Percentiles rank a stretch among this genome's conserved stretches.
phyloP scores from a whole-genome alignment of 1,140 invertebrate genomes.

The Drosophila kurseongensis region DNA sequence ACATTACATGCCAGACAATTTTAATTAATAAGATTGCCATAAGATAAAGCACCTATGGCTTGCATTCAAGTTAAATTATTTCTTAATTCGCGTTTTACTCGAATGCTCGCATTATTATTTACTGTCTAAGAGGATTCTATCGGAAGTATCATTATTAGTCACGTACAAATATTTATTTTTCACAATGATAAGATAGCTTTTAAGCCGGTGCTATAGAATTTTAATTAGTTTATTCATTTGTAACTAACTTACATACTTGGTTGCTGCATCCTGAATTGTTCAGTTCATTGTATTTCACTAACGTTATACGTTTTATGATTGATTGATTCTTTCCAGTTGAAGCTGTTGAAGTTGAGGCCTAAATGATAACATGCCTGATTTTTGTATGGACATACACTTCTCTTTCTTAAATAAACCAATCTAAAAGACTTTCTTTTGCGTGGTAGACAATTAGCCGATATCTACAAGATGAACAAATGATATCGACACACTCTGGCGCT shows the following conservation, averaged over 20 bases:
- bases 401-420: conserved; percentile 74
- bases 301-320: conserved; percentile 80
- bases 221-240: conserved; percentile 41
- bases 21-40: neutral
- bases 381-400: conserved; percentile 81
- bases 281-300: conserved; percentile 77
- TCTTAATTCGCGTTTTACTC: neutral
- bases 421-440: conserved; percentile 72
- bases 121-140: conserved; percentile 10
- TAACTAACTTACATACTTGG: conserved; percentile 68
- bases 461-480: conserved; percentile 65
- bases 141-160: neutral
- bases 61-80: neutral
- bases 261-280: conserved; percentile 68
- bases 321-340: conserved; percentile 84
- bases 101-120: too few relatives aligned
- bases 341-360: conserved; percentile 84
- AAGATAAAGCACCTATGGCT: conserved; percentile 1
- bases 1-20: conserved; percentile 6
- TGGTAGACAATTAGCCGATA: conserved; percentile 70
- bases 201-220: conserved; percentile 32
- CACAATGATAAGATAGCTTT: neutral
- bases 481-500: conserved; percentile 65
- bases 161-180: neutral
- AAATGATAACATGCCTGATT: conserved; percentile 84